Conservation (phyloP, 2,113 vertebrate genomes). For the Perca flavescens region DNA sequence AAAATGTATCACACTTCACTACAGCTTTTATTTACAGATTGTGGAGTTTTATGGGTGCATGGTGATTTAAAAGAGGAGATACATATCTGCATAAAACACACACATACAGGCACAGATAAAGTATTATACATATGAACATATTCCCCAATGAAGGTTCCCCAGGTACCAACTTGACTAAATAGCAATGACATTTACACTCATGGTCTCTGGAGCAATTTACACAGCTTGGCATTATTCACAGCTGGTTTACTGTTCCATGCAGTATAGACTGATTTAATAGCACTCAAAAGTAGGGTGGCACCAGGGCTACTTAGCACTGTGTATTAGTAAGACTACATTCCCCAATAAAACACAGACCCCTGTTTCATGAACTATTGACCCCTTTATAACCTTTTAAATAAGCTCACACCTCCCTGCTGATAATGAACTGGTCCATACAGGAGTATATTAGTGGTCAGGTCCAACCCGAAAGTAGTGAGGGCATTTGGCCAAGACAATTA, state of each 20-base stretch:
- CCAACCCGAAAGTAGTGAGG: constrained; percentile 48
- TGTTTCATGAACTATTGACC: constrained; percentile 74
- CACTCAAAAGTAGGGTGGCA: constrained; percentile 70
- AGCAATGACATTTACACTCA: constrained; percentile 71
- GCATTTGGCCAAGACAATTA: constrained; percentile 70
- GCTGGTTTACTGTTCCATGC: constrained; percentile 67
- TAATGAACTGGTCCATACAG: constrained; percentile 74
- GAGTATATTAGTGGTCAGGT: constrained; percentile 73
- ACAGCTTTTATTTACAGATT: constrained; percentile 11
- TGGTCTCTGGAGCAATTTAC: constrained; percentile 61
- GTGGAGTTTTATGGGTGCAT: not conserved
- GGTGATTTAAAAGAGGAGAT: not conserved
- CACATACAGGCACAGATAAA: constrained; percentile 14
- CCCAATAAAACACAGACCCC: constrained; percentile 74
- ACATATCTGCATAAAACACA: constrained; percentile 9
- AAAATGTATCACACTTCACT: not conserved
- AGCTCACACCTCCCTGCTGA: constrained; percentile 69
- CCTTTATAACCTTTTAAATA: constrained; percentile 69
- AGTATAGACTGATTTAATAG: constrained; percentile 78
- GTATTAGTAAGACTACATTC: constrained; percentile 67
- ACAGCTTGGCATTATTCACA: constrained; percentile 68
- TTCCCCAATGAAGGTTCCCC: constrained; percentile 37
- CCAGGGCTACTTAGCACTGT: constrained; percentile 72
- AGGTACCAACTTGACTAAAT: constrained; percentile 62
- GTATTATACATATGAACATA: constrained; percentile 25